A percentile compares a stretch with the other conserved stretches of the same genome.
These are phyloP conservation scores for Andrena bicolor DNA, from an alignment of 2,888 invertebrate genomes.

Conservation along the genomic window DNA sequence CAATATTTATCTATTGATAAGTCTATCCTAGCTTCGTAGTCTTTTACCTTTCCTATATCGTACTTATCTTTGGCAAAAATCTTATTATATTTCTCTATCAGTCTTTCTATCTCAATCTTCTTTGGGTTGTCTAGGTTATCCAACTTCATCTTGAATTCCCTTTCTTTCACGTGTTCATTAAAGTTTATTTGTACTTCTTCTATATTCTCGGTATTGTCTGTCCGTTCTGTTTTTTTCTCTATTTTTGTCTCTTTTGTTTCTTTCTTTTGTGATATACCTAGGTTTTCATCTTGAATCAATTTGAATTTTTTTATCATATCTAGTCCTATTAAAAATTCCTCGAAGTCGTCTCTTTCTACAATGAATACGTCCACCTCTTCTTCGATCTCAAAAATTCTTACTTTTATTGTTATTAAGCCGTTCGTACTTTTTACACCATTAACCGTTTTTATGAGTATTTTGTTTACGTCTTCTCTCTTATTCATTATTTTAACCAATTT, in stretches of 20 bases:
- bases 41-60: slow-evolving; percentile 5
- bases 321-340: not conserved
- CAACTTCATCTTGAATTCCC: not conserved
- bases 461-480: not conserved
- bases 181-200: slow-evolving; percentile 4
- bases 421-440: not conserved
- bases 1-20: too few relatives aligned
- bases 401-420: not conserved
- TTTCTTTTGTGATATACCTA: too few relatives aligned
- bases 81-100: slow-evolving; percentile 53
- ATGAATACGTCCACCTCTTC: not conserved
- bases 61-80: slow-evolving; percentile 57
- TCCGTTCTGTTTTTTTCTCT: not conserved
- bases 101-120: slow-evolving; percentile 10
- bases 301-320: too few relatives aligned
- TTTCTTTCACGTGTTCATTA: not conserved
- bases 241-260: not conserved
- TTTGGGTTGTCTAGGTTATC: slow-evolving; percentile 1
- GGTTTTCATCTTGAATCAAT: too few relatives aligned
- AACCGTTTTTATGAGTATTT: not conserved
- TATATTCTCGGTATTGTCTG: not conserved
- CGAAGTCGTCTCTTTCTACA: slow-evolving; percentile 8
- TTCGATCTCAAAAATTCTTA: slow-evolving; percentile 2
- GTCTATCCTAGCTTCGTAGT: too few relatives aligned
- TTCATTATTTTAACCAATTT: not conserved